Conservation (phyloP, 92 coral and sea anemone species). For the Siderastrea radians region DNA sequence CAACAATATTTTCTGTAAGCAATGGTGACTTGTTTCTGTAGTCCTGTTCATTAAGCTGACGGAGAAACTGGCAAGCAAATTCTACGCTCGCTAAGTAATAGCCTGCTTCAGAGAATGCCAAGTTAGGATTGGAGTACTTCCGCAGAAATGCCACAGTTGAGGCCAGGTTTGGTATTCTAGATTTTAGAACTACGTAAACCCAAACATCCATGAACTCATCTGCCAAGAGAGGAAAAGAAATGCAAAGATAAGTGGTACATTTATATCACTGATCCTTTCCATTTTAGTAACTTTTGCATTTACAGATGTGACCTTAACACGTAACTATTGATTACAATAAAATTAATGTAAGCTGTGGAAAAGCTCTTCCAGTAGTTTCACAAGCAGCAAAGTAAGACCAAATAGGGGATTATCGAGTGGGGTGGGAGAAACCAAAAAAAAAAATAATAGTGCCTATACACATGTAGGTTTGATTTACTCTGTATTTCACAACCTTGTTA, state of each 20-base stretch:
- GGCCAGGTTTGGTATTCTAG: slow-evolving; percentile 73
- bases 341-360: too few relatives aligned
- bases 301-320: too few relatives aligned
- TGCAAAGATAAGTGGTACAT: neutral
- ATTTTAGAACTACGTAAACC: slow-evolving; percentile 87
- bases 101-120: slow-evolving; percentile 89
- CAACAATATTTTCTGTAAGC: slow-evolving; percentile 56
- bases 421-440: too few relatives aligned
- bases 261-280: too few relatives aligned
- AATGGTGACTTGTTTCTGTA: slow-evolving; percentile 57
- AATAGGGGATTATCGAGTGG: too few relatives aligned
- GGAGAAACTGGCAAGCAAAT: slow-evolving; percentile 88
- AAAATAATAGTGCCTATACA: too few relatives aligned
- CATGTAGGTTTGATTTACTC: too few relatives aligned
- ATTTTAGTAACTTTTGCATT: too few relatives aligned
- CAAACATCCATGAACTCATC: slow-evolving; percentile 96
- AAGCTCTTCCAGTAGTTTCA: too few relatives aligned
- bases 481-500: too few relatives aligned
- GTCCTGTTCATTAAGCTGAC: slow-evolving; percentile 78
- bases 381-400: too few relatives aligned
- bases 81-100: slow-evolving; percentile 86
- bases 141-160: slow-evolving; percentile 76
- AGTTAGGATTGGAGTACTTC: slow-evolving; percentile 83
- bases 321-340: too few relatives aligned
- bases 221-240: slow-evolving; percentile 12